A percentile compares a stretch with the other conserved stretches of the same genome.
Evolutionary conservation across 2,888 invertebrate species (phyloP).

Genomic region (Dolomedes plantarius): DNA sequence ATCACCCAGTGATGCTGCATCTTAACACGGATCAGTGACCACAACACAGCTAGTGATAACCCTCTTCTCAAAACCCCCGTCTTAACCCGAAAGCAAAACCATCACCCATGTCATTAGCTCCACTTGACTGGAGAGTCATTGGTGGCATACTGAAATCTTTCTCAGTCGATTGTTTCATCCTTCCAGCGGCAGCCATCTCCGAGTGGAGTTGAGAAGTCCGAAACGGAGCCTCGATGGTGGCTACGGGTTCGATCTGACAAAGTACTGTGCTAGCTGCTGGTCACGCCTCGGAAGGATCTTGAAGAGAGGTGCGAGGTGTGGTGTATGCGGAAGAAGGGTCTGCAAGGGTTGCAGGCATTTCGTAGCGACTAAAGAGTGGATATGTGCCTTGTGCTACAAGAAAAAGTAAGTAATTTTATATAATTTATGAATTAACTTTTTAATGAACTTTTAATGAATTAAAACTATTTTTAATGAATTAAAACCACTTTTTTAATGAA

Average conservation of each 20-base stretch:
- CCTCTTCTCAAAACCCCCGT: neutral
- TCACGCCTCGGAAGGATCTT: conserved; percentile 84
- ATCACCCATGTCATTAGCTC: conserved; percentile 8
- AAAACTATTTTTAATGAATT: too few relatives aligned
- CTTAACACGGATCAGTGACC: conserved; percentile 1
- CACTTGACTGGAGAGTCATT: neutral
- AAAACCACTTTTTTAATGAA: too few relatives aligned
- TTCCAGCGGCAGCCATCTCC: conserved; percentile 79
- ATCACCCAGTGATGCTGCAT: neutral
- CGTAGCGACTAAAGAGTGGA: conserved; percentile 81
- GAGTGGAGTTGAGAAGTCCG: conserved; percentile 82
- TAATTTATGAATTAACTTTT: neutral
- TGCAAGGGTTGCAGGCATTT: conserved; percentile 85
- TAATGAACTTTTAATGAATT: neutral
- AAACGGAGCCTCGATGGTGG: conserved; percentile 81
- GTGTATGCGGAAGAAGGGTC: conserved; percentile 83
- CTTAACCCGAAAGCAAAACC: neutral
- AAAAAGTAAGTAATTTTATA: conserved; percentile 82
- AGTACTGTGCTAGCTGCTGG: conserved; percentile 84
- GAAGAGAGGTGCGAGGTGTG: conserved; percentile 85
- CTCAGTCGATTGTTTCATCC: neutral
- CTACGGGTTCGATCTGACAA: conserved; percentile 76
- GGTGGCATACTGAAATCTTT: conserved; percentile 6
- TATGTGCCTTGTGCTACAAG: conserved; percentile 86
- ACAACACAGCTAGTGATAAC: neutral